Evolutionary conservation across 2,888 invertebrate species (phyloP).

Genomic region (Punctoribates punctum): DNA sequence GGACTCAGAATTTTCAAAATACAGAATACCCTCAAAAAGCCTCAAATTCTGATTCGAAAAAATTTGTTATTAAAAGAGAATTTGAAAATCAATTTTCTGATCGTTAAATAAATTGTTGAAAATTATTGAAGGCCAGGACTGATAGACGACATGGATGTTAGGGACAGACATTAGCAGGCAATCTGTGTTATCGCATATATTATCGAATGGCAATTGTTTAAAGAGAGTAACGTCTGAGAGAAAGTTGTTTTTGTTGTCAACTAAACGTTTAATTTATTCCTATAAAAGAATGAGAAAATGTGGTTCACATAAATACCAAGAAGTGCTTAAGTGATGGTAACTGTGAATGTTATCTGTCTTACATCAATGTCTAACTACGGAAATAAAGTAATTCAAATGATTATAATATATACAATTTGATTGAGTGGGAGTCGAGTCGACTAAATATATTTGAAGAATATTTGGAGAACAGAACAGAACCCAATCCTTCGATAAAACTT

Average conservation of each 20-base stretch:
- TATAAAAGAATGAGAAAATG: not conserved
- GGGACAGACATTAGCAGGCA: too few relatives aligned
- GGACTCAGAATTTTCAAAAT: too few relatives aligned
- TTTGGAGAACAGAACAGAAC: too few relatives aligned
- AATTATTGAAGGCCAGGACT: not conserved
- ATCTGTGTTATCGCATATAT: not conserved
- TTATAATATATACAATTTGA: slow-evolving; percentile 24
- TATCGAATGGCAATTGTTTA: slow-evolving; percentile 9
- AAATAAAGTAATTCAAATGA: slow-evolving; percentile 14
- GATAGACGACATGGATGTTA: not conserved
- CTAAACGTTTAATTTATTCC: not conserved
- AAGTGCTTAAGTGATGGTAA: slow-evolving; percentile 13
- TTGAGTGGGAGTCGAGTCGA: slow-evolving; percentile 13
- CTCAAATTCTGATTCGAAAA: too few relatives aligned
- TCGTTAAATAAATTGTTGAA: not conserved
- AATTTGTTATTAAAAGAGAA: too few relatives aligned
- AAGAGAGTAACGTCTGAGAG: not conserved
- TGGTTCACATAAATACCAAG: slow-evolving; percentile 5
- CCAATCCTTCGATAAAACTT: too few relatives aligned
- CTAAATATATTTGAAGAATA: not conserved
- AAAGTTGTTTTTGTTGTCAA: slow-evolving; percentile 22
- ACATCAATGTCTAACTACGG: slow-evolving; percentile 21
- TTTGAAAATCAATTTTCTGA: too few relatives aligned
- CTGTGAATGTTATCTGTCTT: slow-evolving; percentile 21
- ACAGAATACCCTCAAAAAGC: too few relatives aligned